Evolutionary conservation across 2,888 invertebrate species (phyloP), one percentile per base, ranked within the genome.

Genomic region (Drosophila neutralis): DNA sequence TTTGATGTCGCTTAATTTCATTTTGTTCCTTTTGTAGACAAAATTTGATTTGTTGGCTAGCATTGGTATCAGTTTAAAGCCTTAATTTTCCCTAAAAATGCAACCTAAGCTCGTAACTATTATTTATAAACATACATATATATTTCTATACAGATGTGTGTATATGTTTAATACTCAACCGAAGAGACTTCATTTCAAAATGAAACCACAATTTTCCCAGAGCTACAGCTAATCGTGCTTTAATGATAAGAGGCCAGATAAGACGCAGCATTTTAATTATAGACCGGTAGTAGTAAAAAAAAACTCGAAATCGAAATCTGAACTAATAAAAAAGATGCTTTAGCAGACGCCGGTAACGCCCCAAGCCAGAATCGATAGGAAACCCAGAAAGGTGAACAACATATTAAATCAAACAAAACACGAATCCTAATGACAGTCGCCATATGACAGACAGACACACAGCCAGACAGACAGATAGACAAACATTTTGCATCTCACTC

Each of bases 301-400:
- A 18, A 58, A 52, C 52, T 33, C 53, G 36, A 82, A 69, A 45
- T 15, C 45, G 15, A 24, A 72, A 74, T 40, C 27, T 62, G 53
- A 84, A 65, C 87, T 70, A 87, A 78, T 84, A 78, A 89, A 87
- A 73, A 82, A 69, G 62, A 57, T 71, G 76, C 54, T n/a, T 33
- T 27, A 36, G 35, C 65, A 54, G 70, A 60, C 62, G 77, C 60
- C 63, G 65, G 70, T 76, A 76, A 76, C 70, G 66, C 76, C 65
- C 56, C 48, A 36, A 62, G 38, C 75, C 57, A 59, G 62, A 65
- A 69, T 71, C 38, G 29, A 27, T 36, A 21, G 52, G 4, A 40
- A 27, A 38, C 15, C 27, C 31, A 21, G 18, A 59, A 62, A 62
- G 60, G 27, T 54, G 38, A 57, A 66, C 56, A 80, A 27, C 62